phyloP scores from a whole-genome alignment of 1,140 invertebrate genomes.

The Colletes gigas region DNA sequence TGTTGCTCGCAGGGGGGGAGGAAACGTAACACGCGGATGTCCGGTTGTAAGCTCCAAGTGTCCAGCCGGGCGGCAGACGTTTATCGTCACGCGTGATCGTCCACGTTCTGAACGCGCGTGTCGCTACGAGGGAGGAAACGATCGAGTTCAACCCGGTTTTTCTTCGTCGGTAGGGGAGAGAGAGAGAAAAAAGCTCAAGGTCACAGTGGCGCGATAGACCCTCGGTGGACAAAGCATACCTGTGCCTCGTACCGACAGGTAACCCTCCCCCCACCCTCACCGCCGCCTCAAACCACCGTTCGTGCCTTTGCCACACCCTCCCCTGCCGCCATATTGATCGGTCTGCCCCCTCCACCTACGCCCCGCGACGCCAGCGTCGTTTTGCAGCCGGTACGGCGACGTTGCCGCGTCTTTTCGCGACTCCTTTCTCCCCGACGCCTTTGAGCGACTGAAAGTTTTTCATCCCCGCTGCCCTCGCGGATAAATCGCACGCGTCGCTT shows the following conservation, averaged over 20 bases:
- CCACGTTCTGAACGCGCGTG: background rate
- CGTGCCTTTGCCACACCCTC: constrained; percentile 72
- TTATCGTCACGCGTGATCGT: background rate
- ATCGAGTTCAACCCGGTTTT: constrained; percentile 4
- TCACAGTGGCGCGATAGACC: constrained; percentile 59
- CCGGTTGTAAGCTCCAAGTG: no score
- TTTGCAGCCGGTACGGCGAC: constrained; percentile 47
- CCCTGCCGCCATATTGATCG: constrained; percentile 75
- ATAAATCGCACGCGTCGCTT: constrained; percentile 12
- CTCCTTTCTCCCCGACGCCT: constrained; percentile 52
- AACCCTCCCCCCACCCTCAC: constrained; percentile 21
- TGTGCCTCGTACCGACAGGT: constrained; percentile 1
- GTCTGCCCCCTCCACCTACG: constrained; percentile 52
- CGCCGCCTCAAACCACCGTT: constrained; percentile 62
- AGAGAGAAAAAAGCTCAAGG: constrained; percentile 68
- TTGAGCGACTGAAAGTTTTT: constrained; percentile 4
- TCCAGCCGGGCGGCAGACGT: no score
- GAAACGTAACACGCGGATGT: no score
- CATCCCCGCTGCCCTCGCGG: background rate
- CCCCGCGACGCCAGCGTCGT: constrained; percentile 43
- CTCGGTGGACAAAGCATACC: constrained; percentile 52
- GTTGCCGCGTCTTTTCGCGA: constrained; percentile 64
- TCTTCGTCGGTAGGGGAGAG: background rate
- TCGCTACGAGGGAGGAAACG: background rate
- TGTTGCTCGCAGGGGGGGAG: no score